Evolutionary conservation across 2,797 vertebrate species (phyloP).

Genomic region (Rhynchonycteris naso): DNA sequence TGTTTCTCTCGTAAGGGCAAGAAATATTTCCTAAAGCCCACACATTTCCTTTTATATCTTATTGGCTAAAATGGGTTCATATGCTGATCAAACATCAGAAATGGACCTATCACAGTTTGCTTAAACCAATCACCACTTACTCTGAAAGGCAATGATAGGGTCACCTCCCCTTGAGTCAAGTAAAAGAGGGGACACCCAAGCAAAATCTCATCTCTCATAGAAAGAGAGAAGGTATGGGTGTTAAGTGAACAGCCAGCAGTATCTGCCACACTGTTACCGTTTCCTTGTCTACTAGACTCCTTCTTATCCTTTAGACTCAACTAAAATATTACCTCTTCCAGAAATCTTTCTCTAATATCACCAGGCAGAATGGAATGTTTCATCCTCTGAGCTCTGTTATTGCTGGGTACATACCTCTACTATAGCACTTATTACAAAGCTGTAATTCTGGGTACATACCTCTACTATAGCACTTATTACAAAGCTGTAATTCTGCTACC

Average conservation of each 20-base stretch:
- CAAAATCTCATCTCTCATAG: slow-evolving; percentile 1
- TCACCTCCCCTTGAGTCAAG: not conserved
- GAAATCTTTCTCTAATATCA: slow-evolving; percentile 38
- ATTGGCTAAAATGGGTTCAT: slow-evolving; percentile 6
- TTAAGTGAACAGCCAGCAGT: not conserved
- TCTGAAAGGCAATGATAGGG: not conserved
- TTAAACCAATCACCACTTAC: slow-evolving; percentile 7
- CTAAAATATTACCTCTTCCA: not conserved
- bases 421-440: not conserved
- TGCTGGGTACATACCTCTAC: not conserved
- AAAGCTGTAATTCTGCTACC: slow-evolving; percentile 16
- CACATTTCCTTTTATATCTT: not conserved
- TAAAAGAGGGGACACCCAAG: not conserved
- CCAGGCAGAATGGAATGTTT: not conserved
- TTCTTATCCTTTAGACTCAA: not conserved
- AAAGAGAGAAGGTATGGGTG: not conserved
- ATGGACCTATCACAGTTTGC: not conserved
- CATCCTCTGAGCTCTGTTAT: not conserved
- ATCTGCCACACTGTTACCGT: not conserved
- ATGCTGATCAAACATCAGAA: slow-evolving; percentile 37
- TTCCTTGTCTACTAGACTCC: not conserved
- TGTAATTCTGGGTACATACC: slow-evolving; percentile 30
- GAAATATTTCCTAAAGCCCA: not conserved
- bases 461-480: not conserved
- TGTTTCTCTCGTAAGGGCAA: slow-evolving; percentile 12